phyloP scores from a whole-genome alignment of 2,113 vertebrate genomes.

The Dromiciops gliroides region DNA sequence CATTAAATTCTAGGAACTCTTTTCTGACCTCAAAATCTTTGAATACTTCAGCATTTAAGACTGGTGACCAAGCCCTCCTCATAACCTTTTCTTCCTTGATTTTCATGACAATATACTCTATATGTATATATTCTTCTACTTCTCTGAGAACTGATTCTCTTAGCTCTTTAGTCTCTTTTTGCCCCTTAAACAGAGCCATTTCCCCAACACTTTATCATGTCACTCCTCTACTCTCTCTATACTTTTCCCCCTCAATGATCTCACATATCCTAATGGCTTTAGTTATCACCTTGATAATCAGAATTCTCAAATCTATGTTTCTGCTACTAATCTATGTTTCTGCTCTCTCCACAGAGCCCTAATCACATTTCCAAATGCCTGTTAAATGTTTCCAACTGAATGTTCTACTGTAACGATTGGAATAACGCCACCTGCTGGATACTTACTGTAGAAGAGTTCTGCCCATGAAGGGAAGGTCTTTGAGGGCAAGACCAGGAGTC shows the following conservation, averaged over 20 bases:
- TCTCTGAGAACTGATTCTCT: background rate
- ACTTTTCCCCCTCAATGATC: background rate
- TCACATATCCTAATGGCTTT: background rate
- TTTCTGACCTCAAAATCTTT: background rate
- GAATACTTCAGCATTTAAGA: background rate
- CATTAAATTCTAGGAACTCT: background rate
- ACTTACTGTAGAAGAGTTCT: too few species aligned
- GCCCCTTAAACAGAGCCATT: background rate
- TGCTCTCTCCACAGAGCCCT: background rate
- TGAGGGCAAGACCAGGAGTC: too few species aligned
- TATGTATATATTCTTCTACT: background rate
- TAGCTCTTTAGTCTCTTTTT: background rate
- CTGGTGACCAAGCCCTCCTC: background rate
- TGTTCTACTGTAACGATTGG: too few species aligned
- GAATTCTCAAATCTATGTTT: background rate
- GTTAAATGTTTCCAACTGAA: background rate
- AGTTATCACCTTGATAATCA: background rate
- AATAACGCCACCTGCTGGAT: too few species aligned
- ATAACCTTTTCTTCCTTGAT: background rate
- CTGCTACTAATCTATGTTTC: background rate
- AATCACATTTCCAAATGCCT: background rate
- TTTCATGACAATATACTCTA: background rate
- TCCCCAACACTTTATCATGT: background rate
- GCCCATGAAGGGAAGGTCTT: too few species aligned
- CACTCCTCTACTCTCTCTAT: background rate